These are phyloP conservation scores for Ommatoiulus sabulosus DNA, from an alignment of 2,888 invertebrate genomes.

Conservation along the genomic window DNA sequence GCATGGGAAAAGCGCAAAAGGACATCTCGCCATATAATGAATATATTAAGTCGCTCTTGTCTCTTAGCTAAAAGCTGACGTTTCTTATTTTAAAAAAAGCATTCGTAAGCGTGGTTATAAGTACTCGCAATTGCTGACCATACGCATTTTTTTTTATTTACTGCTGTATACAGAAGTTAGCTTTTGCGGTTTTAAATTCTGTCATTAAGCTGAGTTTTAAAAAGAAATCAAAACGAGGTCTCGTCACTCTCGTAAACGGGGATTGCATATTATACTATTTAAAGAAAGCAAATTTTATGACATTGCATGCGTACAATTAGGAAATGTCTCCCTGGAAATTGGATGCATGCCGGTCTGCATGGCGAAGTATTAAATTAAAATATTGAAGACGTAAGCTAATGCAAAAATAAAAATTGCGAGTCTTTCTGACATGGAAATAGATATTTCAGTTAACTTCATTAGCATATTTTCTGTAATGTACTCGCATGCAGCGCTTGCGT, in stretches of 20 bases:
- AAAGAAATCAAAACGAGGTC: neutral
- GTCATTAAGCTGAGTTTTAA: neutral
- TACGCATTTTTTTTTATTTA: neutral
- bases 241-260: neutral
- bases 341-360: slow-evolving; percentile 17
- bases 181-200: neutral
- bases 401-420: neutral
- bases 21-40: slow-evolving; percentile 15
- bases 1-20: neutral
- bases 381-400: slow-evolving; percentile 29
- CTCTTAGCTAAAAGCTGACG: neutral
- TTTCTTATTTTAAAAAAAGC: slow-evolving; percentile 17
- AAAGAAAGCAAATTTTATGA: neutral
- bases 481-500: neutral
- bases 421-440: neutral
- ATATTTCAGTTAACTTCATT: slow-evolving; percentile 23
- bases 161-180: neutral
- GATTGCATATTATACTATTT: neutral
- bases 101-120: neutral
- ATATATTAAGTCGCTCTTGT: neutral
- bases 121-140: slow-evolving; percentile 5
- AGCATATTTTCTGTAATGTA: slow-evolving; percentile 9
- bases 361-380: slow-evolving; percentile 27
- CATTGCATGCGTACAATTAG: neutral
- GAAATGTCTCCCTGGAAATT: neutral